These are phyloP conservation scores for Chondrosia reniformis DNA, from an alignment of 37 sponge, comb jelly and placozoan genomes.

Conservation along the genomic window DNA sequence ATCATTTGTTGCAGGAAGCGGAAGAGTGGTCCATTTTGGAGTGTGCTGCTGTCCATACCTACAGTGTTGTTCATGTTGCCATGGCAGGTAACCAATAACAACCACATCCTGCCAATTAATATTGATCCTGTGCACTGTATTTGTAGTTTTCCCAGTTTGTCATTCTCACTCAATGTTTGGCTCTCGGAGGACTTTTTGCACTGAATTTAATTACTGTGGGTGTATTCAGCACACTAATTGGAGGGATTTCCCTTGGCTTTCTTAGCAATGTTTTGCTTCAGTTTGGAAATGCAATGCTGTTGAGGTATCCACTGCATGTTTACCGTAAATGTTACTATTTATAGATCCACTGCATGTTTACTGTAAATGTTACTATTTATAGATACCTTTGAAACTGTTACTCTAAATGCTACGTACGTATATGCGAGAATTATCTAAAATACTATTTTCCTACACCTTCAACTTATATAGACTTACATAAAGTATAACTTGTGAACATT, in stretches of 20 bases:
- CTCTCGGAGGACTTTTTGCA: slow-evolving; percentile 2
- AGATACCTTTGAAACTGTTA: background rate
- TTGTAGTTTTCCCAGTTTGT: slow-evolving; percentile 86
- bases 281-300: slow-evolving; percentile 77
- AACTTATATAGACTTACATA: no score
- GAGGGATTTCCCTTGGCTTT: slow-evolving; percentile 27
- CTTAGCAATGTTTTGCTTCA: slow-evolving; percentile 65
- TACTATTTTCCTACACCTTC: no score
- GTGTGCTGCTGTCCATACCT: slow-evolving; percentile 21
- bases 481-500: no score
- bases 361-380: background rate
- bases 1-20: slow-evolving; percentile 5
- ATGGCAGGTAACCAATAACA: no score
- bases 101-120: background rate
- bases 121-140: background rate
- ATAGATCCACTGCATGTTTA: background rate
- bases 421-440: no score
- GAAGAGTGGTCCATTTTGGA: background rate
- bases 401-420: background rate
- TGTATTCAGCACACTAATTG: background rate
- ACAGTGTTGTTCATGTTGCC: slow-evolving; percentile 72
- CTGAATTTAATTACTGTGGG: slow-evolving; percentile 16
- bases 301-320: slow-evolving; percentile 33
- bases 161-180: slow-evolving; percentile 68
- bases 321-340: background rate